phyloP scores from a whole-genome alignment of 2,888 invertebrate species.

The Drosophila paucipuncta region DNA sequence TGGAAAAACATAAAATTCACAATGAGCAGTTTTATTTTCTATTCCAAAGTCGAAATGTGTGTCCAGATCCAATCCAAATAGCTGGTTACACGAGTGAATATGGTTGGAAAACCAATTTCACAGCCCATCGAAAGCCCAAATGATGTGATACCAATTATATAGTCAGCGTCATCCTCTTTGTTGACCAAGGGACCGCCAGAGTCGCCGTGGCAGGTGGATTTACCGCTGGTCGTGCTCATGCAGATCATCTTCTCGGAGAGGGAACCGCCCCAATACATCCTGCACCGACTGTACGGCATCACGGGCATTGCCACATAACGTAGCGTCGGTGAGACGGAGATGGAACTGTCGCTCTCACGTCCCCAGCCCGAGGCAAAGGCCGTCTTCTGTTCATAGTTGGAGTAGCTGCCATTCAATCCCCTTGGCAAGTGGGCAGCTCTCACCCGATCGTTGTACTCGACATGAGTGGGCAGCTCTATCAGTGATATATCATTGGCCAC shows the following conservation, averaged over 20 bases:
- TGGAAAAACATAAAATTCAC: slow-evolving; percentile 61
- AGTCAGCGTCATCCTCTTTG: slow-evolving; percentile 27
- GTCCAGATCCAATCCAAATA: slow-evolving; percentile 71
- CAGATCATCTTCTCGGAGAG: slow-evolving; percentile 64
- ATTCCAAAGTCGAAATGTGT: slow-evolving; percentile 4
- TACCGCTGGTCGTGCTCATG: slow-evolving; percentile 56
- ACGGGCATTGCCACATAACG: slow-evolving; percentile 53
- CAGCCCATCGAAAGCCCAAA: slow-evolving; percentile 68
- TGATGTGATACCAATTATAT: slow-evolving; percentile 69
- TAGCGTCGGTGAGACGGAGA: slow-evolving; percentile 35
- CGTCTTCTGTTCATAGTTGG: slow-evolving; percentile 51
- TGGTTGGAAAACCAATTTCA: slow-evolving; percentile 65
- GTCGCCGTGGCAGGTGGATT: slow-evolving; percentile 69
- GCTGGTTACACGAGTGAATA: slow-evolving; percentile 70
- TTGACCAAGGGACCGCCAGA: slow-evolving; percentile 71
- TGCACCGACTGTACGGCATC: slow-evolving; percentile 58
- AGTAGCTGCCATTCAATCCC: slow-evolving; percentile 34
- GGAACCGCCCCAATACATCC: slow-evolving; percentile 46
- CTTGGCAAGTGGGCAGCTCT: slow-evolving; percentile 57
- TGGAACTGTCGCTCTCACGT: slow-evolving; percentile 49
- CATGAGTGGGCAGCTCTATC: slow-evolving; percentile 51
- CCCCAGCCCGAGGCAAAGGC: slow-evolving; percentile 80
- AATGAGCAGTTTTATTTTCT: slow-evolving; percentile 10
- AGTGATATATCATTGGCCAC: slow-evolving; percentile 75
- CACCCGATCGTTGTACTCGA: slow-evolving; percentile 43